Percentiles rank a stretch among this genome's conserved stretches.
Conservation (phyloP, 2,113 vertebrate genomes). For the Orthonyx spaldingii region DNA sequence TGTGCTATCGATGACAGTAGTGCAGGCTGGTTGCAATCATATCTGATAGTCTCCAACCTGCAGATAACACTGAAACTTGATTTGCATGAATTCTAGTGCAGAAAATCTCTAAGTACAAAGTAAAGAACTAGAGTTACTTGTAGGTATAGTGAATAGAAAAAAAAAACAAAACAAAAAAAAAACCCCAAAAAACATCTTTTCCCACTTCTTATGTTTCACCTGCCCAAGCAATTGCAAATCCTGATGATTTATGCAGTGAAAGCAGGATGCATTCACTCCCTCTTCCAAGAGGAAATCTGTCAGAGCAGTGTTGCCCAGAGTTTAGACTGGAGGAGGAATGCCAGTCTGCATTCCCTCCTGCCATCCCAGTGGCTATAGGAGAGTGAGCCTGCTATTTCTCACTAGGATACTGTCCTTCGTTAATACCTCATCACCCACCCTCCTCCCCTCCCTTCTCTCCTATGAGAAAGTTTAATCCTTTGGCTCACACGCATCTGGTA, state of each 20-base stretch:
- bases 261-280: background rate
- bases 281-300: background rate
- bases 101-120: background rate
- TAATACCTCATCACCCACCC: background rate
- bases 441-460: background rate
- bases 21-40: background rate
- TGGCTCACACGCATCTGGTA: background rate
- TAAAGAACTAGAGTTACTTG: background rate
- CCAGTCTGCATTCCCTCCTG: background rate
- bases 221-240: background rate
- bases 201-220: background rate
- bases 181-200: background rate
- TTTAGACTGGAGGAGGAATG: background rate
- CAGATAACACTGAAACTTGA: background rate
- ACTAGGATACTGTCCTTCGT: background rate
- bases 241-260: background rate
- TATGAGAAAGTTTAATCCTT: slow-evolving; percentile 40
- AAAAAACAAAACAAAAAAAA: background rate
- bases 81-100: background rate
- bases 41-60: background rate
- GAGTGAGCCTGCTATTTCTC: background rate
- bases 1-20: background rate
- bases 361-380: background rate
- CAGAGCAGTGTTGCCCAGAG: background rate
- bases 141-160: background rate